Evolutionary conservation across 2,113 vertebrate genomes (phyloP).

Genomic region (Ellobius talpinus): DNA sequence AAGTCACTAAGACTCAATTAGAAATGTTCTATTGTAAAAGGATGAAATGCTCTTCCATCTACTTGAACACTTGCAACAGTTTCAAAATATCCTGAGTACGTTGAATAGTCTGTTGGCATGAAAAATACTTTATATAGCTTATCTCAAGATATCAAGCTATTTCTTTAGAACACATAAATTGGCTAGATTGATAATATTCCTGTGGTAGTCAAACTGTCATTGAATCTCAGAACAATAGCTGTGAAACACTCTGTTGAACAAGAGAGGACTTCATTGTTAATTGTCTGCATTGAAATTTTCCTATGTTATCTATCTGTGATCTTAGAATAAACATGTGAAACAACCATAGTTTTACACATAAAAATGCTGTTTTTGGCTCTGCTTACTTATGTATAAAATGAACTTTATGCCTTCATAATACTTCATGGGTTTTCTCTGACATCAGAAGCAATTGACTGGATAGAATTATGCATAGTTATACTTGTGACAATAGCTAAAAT

Average conservation of each 20-base stretch:
- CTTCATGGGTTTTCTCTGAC: background rate
- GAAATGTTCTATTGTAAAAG: background rate
- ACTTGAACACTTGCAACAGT: background rate
- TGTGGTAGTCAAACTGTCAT: background rate
- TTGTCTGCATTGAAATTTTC: background rate
- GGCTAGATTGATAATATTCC: background rate
- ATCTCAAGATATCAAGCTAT: slow-evolving; percentile 4
- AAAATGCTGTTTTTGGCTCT: background rate
- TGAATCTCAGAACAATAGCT: background rate
- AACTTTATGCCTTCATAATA: background rate
- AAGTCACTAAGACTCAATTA: slow-evolving; percentile 33
- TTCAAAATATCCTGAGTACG: background rate
- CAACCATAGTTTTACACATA: background rate
- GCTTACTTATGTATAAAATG: background rate
- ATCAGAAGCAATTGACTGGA: background rate
- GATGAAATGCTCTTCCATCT: background rate
- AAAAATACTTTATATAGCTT: background rate
- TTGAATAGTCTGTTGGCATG: background rate
- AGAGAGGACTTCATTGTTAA: background rate
- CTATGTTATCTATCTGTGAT: background rate
- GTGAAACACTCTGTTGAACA: background rate
- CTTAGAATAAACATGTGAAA: background rate
- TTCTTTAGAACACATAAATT: slow-evolving; percentile 21
- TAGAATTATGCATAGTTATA: background rate
- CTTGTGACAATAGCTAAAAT: background rate